Conservation (phyloP, 2,113 vertebrate genomes). For the Burhinus oedicnemus region DNA sequence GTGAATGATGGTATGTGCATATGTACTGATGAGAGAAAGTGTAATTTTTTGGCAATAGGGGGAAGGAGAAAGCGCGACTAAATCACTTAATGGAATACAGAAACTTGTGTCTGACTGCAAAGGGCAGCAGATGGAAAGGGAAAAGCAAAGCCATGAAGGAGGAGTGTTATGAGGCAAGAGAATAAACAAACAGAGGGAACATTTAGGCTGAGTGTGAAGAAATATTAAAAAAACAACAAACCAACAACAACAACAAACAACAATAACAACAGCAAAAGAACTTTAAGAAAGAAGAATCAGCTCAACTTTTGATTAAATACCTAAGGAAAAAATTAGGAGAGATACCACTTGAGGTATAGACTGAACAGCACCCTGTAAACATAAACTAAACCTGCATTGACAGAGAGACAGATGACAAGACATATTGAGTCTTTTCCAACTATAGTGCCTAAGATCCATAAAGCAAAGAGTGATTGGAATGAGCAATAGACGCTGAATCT, state of each 20-base stretch:
- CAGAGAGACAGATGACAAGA: not conserved
- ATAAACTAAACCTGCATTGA: not conserved
- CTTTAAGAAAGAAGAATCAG: not conserved
- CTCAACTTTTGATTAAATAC: not conserved
- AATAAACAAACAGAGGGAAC: not conserved
- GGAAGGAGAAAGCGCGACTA: not conserved
- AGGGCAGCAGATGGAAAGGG: not conserved
- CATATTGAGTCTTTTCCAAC: not conserved
- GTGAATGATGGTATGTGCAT: not conserved
- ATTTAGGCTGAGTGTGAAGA: not conserved
- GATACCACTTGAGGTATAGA: not conserved
- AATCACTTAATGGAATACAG: not conserved
- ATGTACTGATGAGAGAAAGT: not conserved
- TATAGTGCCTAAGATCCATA: not conserved
- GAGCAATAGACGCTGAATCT: not conserved
- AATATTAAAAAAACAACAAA: not conserved
- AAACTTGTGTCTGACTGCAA: not conserved
- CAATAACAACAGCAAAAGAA: too few relatives aligned
- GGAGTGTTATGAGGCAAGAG: not conserved
- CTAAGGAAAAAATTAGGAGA: not conserved
- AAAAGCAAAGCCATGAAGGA: not conserved
- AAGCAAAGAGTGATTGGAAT: not conserved
- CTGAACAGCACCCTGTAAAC: not conserved
- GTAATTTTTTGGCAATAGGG: not conserved
- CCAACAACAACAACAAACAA: accelerated